Evolutionary conservation across 1,140 invertebrate species (phyloP), one percentile per base, ranked within the genome.

Genomic region (Hyphantria cunea): DNA sequence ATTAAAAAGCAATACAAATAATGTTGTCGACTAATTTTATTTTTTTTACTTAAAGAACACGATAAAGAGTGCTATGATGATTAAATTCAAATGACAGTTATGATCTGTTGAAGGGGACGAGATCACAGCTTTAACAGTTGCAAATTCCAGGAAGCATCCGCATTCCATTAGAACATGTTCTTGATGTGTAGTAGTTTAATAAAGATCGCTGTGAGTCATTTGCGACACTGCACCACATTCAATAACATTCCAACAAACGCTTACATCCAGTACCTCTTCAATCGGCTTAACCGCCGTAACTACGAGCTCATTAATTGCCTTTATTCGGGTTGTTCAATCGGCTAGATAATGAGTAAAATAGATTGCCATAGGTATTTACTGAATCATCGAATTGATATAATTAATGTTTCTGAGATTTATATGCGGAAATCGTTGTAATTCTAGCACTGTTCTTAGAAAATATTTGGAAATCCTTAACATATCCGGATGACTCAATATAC

Each of bases 221-320:
- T 78, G 80, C 77, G 80, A 80, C 75, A 84, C 55, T 84, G 85
- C 82, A 86, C 76, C 73, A 78, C 63, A 76, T 64, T 76, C 74
- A 82, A 86, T 82, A 81, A 82, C 73, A 86, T 86, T 86, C 82
- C 80, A 82, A 69, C 71, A 80, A 82, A 74, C 71, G 70, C 64
- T 55, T 67, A 78, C 71, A 45, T 68, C 52, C 52, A 68, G 59
- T 67, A 79, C 71, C 45, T 68, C 48, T 60, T 68, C 65, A 72
- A 69, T 70, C 65, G 65, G 52, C 55, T 50, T 62, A 51, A 69
- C 71, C 62, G 61, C 60, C 56, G 56, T 63, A 62, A 13, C 10
- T 63, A n/a, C 5, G 9, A 49, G 60, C 72, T 51, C 59, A 12
- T 52, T 65, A 60, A 72, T 77, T 73, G 70, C 67, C 66, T 66